phyloP scores from a whole-genome alignment of 2,797 vertebrate species.

The Valencia hispanica region DNA sequence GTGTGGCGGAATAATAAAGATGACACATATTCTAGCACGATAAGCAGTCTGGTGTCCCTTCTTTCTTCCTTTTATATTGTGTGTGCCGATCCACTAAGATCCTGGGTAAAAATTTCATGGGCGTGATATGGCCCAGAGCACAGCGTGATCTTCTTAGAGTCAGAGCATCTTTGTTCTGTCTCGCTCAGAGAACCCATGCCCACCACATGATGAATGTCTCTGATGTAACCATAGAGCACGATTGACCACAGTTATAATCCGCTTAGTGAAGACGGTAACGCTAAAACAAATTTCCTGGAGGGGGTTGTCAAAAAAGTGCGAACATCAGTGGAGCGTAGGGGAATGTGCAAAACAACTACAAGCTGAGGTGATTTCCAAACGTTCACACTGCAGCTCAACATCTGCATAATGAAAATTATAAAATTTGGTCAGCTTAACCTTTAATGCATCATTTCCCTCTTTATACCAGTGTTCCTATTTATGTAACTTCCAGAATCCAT shows the following conservation, averaged over 20 bases:
- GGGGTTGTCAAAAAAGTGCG: not conserved
- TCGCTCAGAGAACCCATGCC: slow-evolving; percentile 14
- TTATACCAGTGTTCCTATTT: not conserved
- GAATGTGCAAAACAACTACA: not conserved
- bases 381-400: not conserved
- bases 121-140: slow-evolving; percentile 4
- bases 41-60: too few relatives aligned
- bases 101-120: too few relatives aligned
- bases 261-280: not conserved
- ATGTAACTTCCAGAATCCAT: not conserved
- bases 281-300: not conserved
- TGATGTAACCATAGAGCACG: slow-evolving; percentile 22
- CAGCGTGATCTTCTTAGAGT: slow-evolving; percentile 27
- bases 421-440: not conserved
- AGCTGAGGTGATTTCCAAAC: not conserved
- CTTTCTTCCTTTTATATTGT: too few relatives aligned
- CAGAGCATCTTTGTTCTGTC: slow-evolving; percentile 21
- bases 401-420: not conserved
- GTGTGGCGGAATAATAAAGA: too few relatives aligned
- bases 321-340: not conserved
- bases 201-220: slow-evolving; percentile 37
- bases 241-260: slow-evolving; percentile 7
- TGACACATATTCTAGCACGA: too few relatives aligned
- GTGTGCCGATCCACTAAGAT: too few relatives aligned
- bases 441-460: not conserved